Conservation (phyloP, 2,113 vertebrate species). For the Oreamnos americanus region DNA sequence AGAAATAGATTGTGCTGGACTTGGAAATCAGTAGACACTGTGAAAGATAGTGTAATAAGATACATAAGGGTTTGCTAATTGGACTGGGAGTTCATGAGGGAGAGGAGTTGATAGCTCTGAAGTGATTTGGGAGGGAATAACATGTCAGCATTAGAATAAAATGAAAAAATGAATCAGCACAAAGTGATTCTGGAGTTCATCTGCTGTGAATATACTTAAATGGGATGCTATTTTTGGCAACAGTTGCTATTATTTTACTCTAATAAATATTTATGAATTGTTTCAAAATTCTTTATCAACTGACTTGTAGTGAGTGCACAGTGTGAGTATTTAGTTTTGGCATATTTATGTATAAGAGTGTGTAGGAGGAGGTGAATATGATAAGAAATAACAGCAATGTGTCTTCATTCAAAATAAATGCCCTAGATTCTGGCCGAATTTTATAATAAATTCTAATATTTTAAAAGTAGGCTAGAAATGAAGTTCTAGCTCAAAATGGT, state of each 20-base stretch:
- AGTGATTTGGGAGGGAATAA: neutral
- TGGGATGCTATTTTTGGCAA: constrained; percentile 45
- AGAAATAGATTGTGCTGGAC: constrained; percentile 26
- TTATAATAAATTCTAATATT: neutral
- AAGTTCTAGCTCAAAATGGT: neutral
- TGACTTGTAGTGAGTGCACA: neutral
- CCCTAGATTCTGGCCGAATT: neutral
- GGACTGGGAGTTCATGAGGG: constrained; percentile 48
- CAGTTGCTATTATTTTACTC: constrained; percentile 19
- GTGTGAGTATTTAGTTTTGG: neutral
- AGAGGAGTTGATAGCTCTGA: constrained; percentile 62
- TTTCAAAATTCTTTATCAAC: constrained; percentile 33
- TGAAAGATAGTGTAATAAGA: neutral
- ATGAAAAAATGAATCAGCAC: constrained; percentile 41
- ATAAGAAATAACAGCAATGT: neutral
- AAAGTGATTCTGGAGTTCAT: neutral
- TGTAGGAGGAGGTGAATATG: neutral
- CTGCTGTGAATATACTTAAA: neutral
- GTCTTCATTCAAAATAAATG: constrained; percentile 48
- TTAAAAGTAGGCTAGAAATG: neutral
- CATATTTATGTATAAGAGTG: constrained; percentile 29
- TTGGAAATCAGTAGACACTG: neutral
- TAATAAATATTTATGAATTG: constrained; percentile 47
- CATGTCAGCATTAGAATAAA: constrained; percentile 29
- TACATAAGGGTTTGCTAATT: constrained; percentile 15